A percentile compares a stretch with the other conserved stretches of the same genome.
These are phyloP conservation scores for Macrobrachium rosenbergii DNA, from an alignment of 1,140 invertebrate species.

Conservation along the genomic window DNA sequence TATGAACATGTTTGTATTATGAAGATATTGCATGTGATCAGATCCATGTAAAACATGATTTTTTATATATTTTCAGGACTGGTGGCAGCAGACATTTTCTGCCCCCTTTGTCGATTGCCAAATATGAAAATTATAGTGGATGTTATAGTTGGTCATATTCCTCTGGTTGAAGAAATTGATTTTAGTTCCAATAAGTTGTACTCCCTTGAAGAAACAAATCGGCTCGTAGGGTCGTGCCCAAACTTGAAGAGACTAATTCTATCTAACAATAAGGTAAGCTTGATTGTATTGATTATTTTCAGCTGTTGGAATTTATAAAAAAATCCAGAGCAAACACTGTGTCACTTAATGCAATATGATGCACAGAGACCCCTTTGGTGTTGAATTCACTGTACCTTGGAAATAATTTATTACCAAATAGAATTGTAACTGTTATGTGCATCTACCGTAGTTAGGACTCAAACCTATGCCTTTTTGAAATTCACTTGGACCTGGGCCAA, in stretches of 20 bases:
- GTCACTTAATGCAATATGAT: too few relatives aligned
- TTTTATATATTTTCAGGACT: constrained; percentile 72
- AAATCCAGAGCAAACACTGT: too few relatives aligned
- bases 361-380: too few relatives aligned
- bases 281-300: not conserved
- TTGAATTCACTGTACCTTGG: too few relatives aligned
- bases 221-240: constrained; percentile 77
- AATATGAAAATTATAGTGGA: constrained; percentile 80
- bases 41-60: not conserved
- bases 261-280: constrained; percentile 84
- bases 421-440: too few relatives aligned
- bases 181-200: constrained; percentile 85
- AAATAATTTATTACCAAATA: too few relatives aligned
- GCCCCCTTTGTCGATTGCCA: constrained; percentile 79
- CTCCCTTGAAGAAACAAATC: constrained; percentile 78
- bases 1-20: constrained; percentile 9
- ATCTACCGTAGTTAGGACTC: too few relatives aligned
- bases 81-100: constrained; percentile 72
- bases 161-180: constrained; percentile 84
- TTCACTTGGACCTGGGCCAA: too few relatives aligned
- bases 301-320: too few relatives aligned
- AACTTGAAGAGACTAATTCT: constrained; percentile 85
- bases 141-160: constrained; percentile 85
- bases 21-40: not conserved
- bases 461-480: too few relatives aligned